Evolutionary conservation across 1,140 invertebrate species (phyloP), one percentile per base, ranked within the genome.

Genomic region (Lanistes nyassanus): DNA sequence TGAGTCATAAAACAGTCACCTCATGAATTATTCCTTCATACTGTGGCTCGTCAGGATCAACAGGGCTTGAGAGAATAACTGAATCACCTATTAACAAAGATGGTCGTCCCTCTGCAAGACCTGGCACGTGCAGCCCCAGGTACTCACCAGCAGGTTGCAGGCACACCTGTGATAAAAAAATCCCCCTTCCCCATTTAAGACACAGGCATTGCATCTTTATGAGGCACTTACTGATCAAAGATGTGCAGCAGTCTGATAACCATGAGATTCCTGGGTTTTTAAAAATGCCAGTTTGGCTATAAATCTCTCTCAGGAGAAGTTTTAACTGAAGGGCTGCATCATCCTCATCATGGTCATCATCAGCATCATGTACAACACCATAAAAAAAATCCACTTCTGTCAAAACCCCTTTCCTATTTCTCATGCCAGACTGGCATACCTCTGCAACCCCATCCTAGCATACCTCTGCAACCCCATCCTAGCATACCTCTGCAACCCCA

Each of bases 1-100:
- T 51, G 42, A 58, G 42, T 53, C 64, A 60, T 26, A 42, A 69
- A 16, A 3, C 29, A 73, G 29, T 90, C 29, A 96, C 92, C 84
- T 93, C 92, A 85, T 96, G 94, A 79, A 97, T 92, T 79, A 89
- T 92, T n/a, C 95, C 96, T 90, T 96, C 93, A 87, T 93, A 95
- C 60, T 78, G 55, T 16, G 83, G 80, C 26, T 81, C 81, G 74
- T 82, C 78, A 31, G 80, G 79, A 29, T 87, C 85, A 13, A 74
- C 78, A 29, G 88, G 88, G 26, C 80, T 82, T 7, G 85, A 84
- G 6, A 90, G 92, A 39, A 93, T 90, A 29, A 94, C 92, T 86
- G 89, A 91, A 87, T 98, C 96, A 1, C 95, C 95, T 64, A 93
- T 83, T 55, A 97, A 91, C 11, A 98, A 85, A 3, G 95, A 96